A percentile compares a stretch with the other conserved stretches of the same genome.
Conservation (phyloP, 2,113 vertebrate species). For the Phalacrocorax brasilianus region DNA sequence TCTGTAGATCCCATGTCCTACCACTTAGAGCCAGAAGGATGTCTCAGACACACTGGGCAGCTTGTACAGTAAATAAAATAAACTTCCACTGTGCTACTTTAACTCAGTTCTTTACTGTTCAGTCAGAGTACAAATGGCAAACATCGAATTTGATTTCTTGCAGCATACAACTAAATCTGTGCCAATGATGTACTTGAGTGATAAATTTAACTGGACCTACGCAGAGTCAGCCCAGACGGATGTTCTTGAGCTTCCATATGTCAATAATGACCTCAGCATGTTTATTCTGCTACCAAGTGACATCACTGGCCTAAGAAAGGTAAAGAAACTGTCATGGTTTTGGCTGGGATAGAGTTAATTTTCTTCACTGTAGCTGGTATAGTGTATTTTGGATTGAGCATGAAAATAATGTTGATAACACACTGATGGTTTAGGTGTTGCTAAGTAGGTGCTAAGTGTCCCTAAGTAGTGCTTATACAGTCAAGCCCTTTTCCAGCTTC, state of each 20-base stretch:
- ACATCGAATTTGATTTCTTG: neutral
- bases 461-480: too few relatives aligned
- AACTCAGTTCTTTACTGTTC: neutral
- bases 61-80: neutral
- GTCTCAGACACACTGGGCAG: neutral
- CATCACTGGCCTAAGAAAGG: conserved; percentile 73
- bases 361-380: too few relatives aligned
- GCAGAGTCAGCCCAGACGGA: conserved; percentile 64
- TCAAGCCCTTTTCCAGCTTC: too few relatives aligned
- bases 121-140: neutral
- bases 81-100: neutral
- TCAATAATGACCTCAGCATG: conserved; percentile 82
- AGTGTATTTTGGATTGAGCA: too few relatives aligned
- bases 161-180: conserved; percentile 76
- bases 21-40: neutral
- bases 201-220: conserved; percentile 47
- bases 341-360: too few relatives aligned
- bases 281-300: conserved; percentile 79
- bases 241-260: conserved; percentile 83
- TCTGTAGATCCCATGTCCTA: neutral
- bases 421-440: too few relatives aligned
- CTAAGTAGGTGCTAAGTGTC: too few relatives aligned
- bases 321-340: conserved; percentile 11
- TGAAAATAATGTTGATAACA: too few relatives aligned
- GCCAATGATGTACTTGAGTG: conserved; percentile 77